Base-by-base conservation (phyloP, 2,797 vertebrate species). In the Girardinus metallicus region DNA sequence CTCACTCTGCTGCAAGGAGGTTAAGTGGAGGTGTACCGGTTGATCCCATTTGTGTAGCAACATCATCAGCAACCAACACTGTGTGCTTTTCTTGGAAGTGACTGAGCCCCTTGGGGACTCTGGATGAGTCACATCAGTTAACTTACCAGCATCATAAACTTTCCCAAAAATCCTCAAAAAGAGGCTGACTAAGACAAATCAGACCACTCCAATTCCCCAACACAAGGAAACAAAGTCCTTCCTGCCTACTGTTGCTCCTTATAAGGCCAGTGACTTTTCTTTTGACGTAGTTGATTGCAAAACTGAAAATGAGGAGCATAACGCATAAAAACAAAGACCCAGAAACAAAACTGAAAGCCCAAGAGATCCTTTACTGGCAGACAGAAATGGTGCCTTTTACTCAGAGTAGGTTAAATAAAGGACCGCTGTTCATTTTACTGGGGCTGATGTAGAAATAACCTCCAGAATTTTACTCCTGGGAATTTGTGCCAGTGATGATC, bases 121-220 rank as follows among this genome's bases (percentile, higher is more conserved):
- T 72, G 73, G 76, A 80, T 93, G 93, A 94, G 83, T 94, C 94
- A 94, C 80, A 80, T 82, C 84, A 79, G 76, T 79, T 71, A 71
- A 87, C 47, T 92, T 91, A 91, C 81, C 87, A 62, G 90, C 86
- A 92, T 88, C 36, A 78, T 76, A 85, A 81, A 91, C 88, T 89
- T 87, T 83, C 88, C 85, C 79, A 78, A 71, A 88, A 89, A 87
- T 76, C 81, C 84, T 82, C 83, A 88, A 71, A 79, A 87, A 55
- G 83, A 62, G 81, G 83, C 84, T 93, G 92, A 94, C 81, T 94
- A 91, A 93, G 85, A 88, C 75, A 77, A 49, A 80, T 80, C 79
- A 86, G 81, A 74, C 81, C 78, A 83, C 75, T 87, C 74, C 39
- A 76, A 88, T 79, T 91, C 80, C 86, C 90, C 74, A 85, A 88